Percentiles rank a stretch among this genome's conserved stretches.
phyloP scores from a whole-genome alignment of 2,797 vertebrate species.

The Sebastes steindachneri region DNA sequence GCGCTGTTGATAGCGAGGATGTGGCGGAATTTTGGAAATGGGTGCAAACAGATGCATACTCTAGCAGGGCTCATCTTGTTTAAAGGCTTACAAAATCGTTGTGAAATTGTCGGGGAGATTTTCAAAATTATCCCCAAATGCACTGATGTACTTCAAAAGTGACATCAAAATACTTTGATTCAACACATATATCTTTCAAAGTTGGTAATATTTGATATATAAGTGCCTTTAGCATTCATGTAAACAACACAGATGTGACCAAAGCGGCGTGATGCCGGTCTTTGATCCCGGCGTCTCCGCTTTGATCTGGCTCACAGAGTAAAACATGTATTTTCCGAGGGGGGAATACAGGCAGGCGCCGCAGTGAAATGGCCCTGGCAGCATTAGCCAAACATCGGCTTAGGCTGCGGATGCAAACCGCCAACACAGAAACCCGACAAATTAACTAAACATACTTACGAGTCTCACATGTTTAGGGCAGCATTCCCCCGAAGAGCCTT shows the following conservation, averaged over 20 bases:
- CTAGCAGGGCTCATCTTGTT: slow-evolving; percentile 69
- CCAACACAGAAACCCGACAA: slow-evolving; percentile 72
- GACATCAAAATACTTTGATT: slow-evolving; percentile 86
- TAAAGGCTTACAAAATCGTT: slow-evolving; percentile 81
- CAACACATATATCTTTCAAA: slow-evolving; percentile 85
- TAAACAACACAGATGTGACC: slow-evolving; percentile 88
- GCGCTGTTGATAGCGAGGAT: slow-evolving; percentile 50
- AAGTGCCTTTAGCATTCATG: slow-evolving; percentile 86
- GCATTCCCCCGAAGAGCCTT: slow-evolving; percentile 57
- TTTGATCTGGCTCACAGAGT: slow-evolving; percentile 84
- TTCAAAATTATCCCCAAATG: slow-evolving; percentile 79
- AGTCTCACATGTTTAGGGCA: slow-evolving; percentile 65
- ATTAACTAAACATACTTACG: slow-evolving; percentile 83
- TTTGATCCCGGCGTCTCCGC: slow-evolving; percentile 83
- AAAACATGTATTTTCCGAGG: slow-evolving; percentile 84
- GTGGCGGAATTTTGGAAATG: slow-evolving; percentile 43
- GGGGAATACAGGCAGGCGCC: slow-evolving; percentile 70
- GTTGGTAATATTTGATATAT: slow-evolving; percentile 84
- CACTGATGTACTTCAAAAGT: slow-evolving; percentile 86
- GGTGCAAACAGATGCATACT: slow-evolving; percentile 60
- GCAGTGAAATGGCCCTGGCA: slow-evolving; percentile 80
- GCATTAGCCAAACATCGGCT: slow-evolving; percentile 76
- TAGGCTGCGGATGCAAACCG: slow-evolving; percentile 67
- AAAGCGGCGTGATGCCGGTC: slow-evolving; percentile 74
- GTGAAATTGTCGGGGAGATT: slow-evolving; percentile 80